Evolutionary conservation across 1,140 invertebrate species (phyloP).

Genomic region (Heliconius hermathena): DNA sequence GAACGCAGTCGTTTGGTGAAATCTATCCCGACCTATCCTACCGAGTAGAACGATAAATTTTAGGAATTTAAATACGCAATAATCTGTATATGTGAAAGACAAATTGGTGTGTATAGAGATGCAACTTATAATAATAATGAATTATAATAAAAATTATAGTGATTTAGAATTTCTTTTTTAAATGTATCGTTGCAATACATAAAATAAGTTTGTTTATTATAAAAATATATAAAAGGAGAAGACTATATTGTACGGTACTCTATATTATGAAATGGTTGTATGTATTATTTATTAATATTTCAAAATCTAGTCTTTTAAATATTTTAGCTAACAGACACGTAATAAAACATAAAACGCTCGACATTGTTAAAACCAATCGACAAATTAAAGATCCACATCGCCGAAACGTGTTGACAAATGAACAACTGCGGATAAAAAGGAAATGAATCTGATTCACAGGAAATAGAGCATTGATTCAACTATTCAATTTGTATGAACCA

Average conservation of each 20-base stretch:
- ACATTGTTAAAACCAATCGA: slow-evolving; percentile 65
- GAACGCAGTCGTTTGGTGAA: slow-evolving; percentile 36
- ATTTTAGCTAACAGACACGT: background rate
- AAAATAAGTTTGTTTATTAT: too few relatives aligned
- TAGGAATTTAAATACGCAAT: slow-evolving; percentile 29
- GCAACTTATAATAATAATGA: background rate
- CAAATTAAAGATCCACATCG: slow-evolving; percentile 58
- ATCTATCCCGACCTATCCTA: slow-evolving; percentile 48
- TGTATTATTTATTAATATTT: too few relatives aligned
- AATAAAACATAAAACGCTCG: slow-evolving; percentile 39
- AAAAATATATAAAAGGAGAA: too few relatives aligned
- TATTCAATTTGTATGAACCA: slow-evolving; percentile 53
- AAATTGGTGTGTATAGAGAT: background rate
- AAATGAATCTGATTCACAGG: slow-evolving; percentile 78
- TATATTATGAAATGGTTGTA: too few relatives aligned
- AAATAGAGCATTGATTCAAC: slow-evolving; percentile 78
- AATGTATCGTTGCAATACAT: background rate
- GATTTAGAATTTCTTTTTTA: background rate
- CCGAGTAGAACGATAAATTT: slow-evolving; percentile 63
- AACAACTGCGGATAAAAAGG: slow-evolving; percentile 67
- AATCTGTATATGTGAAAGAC: background rate
- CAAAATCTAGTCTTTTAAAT: too few relatives aligned
- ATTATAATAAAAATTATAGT: background rate
- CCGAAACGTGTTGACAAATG: slow-evolving; percentile 71
- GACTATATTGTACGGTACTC: too few relatives aligned